These are phyloP conservation scores for Grammomys surdaster DNA, from an alignment of 2,113 vertebrate species.

Conservation along the genomic window DNA sequence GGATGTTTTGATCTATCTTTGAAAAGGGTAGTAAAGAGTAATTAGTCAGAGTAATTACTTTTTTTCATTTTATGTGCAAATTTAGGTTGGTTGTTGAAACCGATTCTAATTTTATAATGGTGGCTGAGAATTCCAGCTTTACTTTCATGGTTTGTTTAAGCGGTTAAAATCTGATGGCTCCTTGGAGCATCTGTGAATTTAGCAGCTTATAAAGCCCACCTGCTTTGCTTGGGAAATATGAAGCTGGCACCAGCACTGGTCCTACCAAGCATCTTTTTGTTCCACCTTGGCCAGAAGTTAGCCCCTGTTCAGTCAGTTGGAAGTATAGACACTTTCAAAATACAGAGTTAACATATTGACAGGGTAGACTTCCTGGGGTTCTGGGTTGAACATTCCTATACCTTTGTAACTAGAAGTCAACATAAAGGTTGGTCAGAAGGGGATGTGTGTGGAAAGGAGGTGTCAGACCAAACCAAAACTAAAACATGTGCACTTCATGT, in stretches of 20 bases:
- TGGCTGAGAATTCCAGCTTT: constrained; percentile 56
- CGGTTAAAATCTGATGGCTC: constrained; percentile 1
- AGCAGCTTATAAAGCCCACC: background rate
- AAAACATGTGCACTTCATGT: background rate
- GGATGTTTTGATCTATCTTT: constrained; percentile 78
- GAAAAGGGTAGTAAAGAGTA: constrained; percentile 79
- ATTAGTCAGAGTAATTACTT: constrained; percentile 71
- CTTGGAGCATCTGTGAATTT: constrained; percentile 16
- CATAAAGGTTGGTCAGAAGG: background rate
- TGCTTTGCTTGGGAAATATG: background rate
- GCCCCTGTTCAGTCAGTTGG: background rate
- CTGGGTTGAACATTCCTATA: background rate
- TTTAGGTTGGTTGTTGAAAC: constrained; percentile 71
- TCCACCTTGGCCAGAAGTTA: background rate
- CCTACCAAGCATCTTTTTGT: background rate
- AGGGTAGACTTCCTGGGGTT: background rate
- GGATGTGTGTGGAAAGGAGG: background rate
- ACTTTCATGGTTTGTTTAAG: constrained; percentile 55
- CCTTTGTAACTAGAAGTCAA: background rate
- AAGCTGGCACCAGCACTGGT: background rate
- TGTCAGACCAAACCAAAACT: background rate
- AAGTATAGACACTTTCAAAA: background rate
- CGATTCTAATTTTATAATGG: constrained; percentile 62
- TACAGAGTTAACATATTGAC: background rate
- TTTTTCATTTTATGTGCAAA: constrained; percentile 68